Evolutionary conservation across 92 coral and sea anemone species (phyloP), one percentile per base, ranked within the genome.

Genomic region (Hydrozoanthus gracilis): DNA sequence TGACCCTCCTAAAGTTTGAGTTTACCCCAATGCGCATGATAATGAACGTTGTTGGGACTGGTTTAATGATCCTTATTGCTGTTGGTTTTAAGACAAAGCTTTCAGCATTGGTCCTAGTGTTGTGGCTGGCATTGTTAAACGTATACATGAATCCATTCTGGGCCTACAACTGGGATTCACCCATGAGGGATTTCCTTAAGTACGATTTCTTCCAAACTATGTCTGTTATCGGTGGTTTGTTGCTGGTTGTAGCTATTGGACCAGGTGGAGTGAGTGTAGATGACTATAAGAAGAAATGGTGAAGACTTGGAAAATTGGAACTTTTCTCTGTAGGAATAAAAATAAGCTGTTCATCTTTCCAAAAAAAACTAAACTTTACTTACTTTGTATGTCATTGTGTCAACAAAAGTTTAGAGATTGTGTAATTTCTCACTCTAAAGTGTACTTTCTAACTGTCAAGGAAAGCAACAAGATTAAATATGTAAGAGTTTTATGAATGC

Each of bases 181-280:
- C 99, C 44, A 90, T 97, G 93, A 90, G 99, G 75, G 99, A 97
- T 93, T 97, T 95, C 95, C 94, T 97, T 47, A 97, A 97, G 98
- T 97, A 97, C 70, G 99, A 97, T 88, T 97, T 97, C 88, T 97
- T 97, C 93, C 99, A 97, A 80, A 93, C 98, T 7, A 93, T 94
- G 88, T 97, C 99, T 7, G 99, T 97, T 18, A 97, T 97, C 88
- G 99, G 99, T 45, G 99, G 99, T 49, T 84, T 97, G 88, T 83
- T 97, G 61, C 90, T 97, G 68, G 98, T 97, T 8, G 99, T 97
- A 61, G 98, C 99, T 39, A 92, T 97, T 45, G 99, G 99, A 13
- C 99, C 99, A 7, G 99, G 99, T 39, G 99, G 99, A 12, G 99
- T 97, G 47, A 97, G 99, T 44, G 99, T 97, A 20, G 99, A 97